A percentile compares a stretch with the other conserved stretches of the same genome.
Conservation (phyloP, 2,113 vertebrate genomes). For the Passer domesticus region DNA sequence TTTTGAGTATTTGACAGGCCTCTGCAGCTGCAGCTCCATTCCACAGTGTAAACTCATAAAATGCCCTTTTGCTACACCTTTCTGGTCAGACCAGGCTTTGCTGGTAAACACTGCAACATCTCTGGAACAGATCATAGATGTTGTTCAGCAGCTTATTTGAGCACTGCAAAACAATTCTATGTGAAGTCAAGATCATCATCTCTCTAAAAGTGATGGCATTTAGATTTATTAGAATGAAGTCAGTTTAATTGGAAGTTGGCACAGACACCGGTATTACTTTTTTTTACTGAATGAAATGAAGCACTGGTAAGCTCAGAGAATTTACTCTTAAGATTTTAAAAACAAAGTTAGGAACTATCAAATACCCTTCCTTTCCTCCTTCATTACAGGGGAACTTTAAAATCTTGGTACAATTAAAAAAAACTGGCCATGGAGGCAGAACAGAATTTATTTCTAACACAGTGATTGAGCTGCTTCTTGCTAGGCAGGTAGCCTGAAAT, state of each 20-base stretch:
- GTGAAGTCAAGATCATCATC: neutral
- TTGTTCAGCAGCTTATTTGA: neutral
- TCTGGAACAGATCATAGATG: neutral
- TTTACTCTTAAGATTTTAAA: neutral
- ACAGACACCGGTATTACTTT: neutral
- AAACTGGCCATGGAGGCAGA: neutral
- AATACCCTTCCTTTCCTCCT: neutral
- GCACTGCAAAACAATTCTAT: neutral
- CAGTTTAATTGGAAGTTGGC: neutral
- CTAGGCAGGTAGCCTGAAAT: neutral
- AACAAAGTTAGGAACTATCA: neutral
- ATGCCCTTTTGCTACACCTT: neutral
- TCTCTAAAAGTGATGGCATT: neutral
- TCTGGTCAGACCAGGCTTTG: neutral
- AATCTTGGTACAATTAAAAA: neutral
- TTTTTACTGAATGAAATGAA: neutral
- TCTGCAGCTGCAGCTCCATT: neutral
- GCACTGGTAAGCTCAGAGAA: neutral
- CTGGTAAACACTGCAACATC: neutral
- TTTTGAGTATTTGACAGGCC: neutral
- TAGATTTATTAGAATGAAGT: neutral
- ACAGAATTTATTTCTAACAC: neutral
- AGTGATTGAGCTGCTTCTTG: neutral
- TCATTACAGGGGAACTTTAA: neutral
- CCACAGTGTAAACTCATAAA: neutral